A percentile compares a stretch with the other conserved stretches of the same genome.
Evolutionary conservation across 2,888 invertebrate genomes (phyloP).

Genomic region (Polydrusus pterygomalis): DNA sequence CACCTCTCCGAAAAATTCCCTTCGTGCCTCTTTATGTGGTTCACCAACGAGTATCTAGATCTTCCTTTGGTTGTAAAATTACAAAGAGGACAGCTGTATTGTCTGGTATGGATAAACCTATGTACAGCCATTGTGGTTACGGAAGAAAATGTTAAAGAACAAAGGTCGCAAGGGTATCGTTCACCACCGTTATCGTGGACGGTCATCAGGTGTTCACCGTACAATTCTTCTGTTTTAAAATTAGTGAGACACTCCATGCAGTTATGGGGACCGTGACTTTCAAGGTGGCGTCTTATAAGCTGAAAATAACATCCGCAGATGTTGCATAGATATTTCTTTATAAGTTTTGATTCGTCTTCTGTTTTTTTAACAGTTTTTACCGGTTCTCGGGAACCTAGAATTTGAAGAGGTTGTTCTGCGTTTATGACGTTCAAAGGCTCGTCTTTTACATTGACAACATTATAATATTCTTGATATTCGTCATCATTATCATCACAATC

Average conservation of each 20-base stretch:
- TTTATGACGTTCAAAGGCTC: neutral
- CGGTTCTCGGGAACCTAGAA: neutral
- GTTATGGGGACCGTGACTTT: constrained; percentile 49
- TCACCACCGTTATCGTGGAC: constrained; percentile 46
- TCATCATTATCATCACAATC: too few species aligned
- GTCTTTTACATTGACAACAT: neutral
- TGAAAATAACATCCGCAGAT: constrained; percentile 52
- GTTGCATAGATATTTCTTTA: constrained; percentile 36
- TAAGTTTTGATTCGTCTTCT: neutral
- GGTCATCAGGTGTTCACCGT: constrained; percentile 54
- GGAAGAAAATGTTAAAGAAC: constrained; percentile 59
- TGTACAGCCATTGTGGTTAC: constrained; percentile 59
- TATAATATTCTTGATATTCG: constrained; percentile 7
- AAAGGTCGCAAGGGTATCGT: constrained; percentile 59
- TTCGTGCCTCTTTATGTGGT: constrained; percentile 57
- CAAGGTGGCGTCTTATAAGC: constrained; percentile 46
- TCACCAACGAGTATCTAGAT: constrained; percentile 44
- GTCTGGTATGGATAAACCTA: constrained; percentile 55
- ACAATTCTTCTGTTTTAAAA: constrained; percentile 52
- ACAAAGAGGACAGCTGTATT: constrained; percentile 57
- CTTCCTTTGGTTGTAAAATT: constrained; percentile 48
- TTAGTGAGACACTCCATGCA: constrained; percentile 52
- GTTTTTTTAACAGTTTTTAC: neutral
- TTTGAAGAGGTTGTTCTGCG: neutral
- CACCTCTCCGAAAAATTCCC: constrained; percentile 58